These are phyloP conservation scores for Dinoponera quadriceps DNA, from an alignment of 1,140 invertebrate species.

Conservation along the genomic window DNA sequence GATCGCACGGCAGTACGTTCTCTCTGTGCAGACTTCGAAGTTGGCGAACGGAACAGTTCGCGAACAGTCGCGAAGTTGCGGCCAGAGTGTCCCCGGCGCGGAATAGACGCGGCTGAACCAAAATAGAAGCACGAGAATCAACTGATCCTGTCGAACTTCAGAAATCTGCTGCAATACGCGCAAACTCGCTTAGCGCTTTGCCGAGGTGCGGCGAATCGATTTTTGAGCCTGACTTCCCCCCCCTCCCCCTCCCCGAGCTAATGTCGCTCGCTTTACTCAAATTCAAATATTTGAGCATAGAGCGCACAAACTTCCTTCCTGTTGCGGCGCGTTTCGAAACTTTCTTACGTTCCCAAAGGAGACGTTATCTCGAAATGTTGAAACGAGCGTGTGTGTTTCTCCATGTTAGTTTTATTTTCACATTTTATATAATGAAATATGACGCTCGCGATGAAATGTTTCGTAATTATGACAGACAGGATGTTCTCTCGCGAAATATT, in stretches of 20 bases:
- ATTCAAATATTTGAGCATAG: slow-evolving; percentile 29
- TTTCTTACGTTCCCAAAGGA: background rate
- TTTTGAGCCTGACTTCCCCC: slow-evolving; percentile 27
- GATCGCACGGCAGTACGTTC: background rate
- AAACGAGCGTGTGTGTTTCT: background rate
- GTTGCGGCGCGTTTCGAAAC: background rate
- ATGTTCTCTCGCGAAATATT: background rate
- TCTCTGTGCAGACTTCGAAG: slow-evolving; percentile 9
- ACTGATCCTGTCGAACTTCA: slow-evolving; percentile 42
- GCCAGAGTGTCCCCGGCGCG: background rate
- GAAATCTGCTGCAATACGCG: slow-evolving; percentile 36
- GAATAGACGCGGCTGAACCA: background rate
- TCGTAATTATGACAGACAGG: too few relatives aligned
- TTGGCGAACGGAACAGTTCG: slow-evolving; percentile 12
- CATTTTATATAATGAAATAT: background rate
- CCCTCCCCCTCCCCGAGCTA: background rate
- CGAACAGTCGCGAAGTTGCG: slow-evolving; percentile 33
- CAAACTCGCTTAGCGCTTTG: slow-evolving; percentile 31
- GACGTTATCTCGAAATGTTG: slow-evolving; percentile 14
- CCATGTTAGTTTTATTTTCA: background rate
- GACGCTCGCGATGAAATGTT: too few relatives aligned
- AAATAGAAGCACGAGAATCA: slow-evolving; percentile 15
- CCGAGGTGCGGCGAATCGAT: background rate
- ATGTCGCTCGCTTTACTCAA: background rate
- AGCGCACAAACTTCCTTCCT: background rate